phyloP scores from a whole-genome alignment of 2,113 vertebrate species.

The Damaliscus lunatus region DNA sequence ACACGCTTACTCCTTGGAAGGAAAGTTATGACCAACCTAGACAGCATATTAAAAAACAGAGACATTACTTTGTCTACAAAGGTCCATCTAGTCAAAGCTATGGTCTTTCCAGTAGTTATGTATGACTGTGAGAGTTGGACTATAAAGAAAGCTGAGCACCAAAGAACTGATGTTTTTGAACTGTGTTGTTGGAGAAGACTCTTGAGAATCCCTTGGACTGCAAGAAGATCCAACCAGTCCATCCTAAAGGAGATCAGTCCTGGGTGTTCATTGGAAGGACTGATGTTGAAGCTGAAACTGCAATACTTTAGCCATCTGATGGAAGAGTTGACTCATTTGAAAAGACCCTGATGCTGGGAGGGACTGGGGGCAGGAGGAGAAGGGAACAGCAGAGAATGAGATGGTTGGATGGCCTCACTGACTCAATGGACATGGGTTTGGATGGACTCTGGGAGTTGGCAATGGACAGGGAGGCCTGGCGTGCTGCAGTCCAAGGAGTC shows the following conservation, averaged over 20 bases:
- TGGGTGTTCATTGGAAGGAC: background rate
- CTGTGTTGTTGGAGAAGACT: background rate
- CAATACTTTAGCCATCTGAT: background rate
- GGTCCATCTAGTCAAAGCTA: background rate
- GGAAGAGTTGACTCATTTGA: background rate
- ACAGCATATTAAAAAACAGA: background rate
- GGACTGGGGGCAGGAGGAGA: background rate
- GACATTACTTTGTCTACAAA: background rate
- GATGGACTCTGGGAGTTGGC: accelerated
- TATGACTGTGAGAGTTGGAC: background rate
- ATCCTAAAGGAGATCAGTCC: background rate
- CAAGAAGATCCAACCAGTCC: background rate
- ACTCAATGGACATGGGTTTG: background rate
- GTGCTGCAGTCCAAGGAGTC: accelerated
- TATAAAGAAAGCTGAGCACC: accelerated
- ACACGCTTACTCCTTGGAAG: background rate
- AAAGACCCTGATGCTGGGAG: background rate
- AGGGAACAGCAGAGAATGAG: background rate
- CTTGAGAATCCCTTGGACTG: background rate
- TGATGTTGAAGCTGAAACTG: background rate
- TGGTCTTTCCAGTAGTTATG: background rate
- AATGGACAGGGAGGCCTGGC: background rate
- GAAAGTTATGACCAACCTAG: background rate
- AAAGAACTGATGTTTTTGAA: background rate
- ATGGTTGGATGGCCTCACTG: background rate